Evolutionary conservation across 2,888 invertebrate species (phyloP).

Genomic region (Entomobrya multifasciata): DNA sequence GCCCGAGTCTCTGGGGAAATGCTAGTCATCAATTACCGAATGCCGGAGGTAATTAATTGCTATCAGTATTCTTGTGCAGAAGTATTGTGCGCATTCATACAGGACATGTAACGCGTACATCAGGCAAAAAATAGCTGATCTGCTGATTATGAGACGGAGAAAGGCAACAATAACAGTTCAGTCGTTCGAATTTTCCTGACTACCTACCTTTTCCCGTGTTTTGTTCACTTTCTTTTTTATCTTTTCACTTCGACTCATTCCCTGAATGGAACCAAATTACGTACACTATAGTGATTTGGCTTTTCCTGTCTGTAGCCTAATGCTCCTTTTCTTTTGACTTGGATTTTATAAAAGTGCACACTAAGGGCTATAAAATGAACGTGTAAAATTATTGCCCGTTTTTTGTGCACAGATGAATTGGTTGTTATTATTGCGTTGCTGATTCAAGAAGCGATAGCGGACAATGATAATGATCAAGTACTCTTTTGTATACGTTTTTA

Average conservation of each 20-base stretch:
- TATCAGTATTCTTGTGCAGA: not conserved
- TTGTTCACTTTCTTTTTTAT: not conserved
- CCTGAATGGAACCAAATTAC: conserved; percentile 13
- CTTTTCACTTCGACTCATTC: conserved; percentile 8
- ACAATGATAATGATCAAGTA: not conserved
- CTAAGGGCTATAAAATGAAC: not conserved
- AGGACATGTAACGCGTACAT: not conserved
- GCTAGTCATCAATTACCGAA: conserved; percentile 94
- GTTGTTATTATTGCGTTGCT: not conserved
- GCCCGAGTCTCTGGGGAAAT: conserved; percentile 93
- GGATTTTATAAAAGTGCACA: not conserved
- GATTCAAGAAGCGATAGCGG: not conserved
- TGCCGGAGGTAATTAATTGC: conserved; percentile 83
- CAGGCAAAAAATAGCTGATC: not conserved
- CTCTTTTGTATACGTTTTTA: not conserved
- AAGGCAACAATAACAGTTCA: not conserved
- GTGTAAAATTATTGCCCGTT: not conserved
- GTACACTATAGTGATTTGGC: not conserved
- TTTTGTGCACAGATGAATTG: not conserved
- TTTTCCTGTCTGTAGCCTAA: not conserved
- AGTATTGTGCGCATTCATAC: not conserved
- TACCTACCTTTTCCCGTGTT: not conserved
- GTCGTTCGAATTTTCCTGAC: not conserved
- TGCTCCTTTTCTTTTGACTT: not conserved
- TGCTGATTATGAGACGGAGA: not conserved